phyloP scores from a whole-genome alignment of 2,113 vertebrate genomes.

The Spermophilus dauricus region DNA sequence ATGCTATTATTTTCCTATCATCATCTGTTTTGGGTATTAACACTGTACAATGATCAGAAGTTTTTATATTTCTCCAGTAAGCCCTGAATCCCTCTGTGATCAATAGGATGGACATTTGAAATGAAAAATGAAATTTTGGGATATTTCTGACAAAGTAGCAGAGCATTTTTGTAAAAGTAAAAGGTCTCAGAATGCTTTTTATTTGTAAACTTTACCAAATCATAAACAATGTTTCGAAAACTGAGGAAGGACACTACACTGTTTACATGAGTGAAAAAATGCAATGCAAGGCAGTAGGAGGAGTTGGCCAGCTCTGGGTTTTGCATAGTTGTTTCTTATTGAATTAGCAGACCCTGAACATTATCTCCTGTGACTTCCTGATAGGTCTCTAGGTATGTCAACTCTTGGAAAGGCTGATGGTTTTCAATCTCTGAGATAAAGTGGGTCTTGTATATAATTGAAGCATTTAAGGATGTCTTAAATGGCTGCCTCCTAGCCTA shows the following conservation, averaged over 20 bases:
- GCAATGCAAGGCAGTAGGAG: background rate
- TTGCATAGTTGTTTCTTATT: conserved; percentile 51
- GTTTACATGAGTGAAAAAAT: background rate
- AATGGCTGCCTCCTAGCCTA: conserved; percentile 59
- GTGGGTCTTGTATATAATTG: conserved; percentile 72
- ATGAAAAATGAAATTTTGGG: background rate
- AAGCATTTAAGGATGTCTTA: conserved; percentile 72
- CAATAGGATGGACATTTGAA: conserved; percentile 20
- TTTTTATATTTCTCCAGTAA: conserved; percentile 7
- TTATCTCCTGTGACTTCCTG: conserved; percentile 54
- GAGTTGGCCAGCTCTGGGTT: background rate
- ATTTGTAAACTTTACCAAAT: background rate
- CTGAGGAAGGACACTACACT: background rate
- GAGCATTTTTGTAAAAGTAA: conserved; percentile 15
- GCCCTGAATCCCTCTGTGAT: background rate
- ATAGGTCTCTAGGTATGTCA: conserved; percentile 71
- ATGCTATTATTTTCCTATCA: background rate
- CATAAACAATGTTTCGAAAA: conserved; percentile 35
- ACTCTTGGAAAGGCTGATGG: conserved; percentile 61
- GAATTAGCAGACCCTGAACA: conserved; percentile 56
- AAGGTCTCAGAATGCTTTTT: background rate
- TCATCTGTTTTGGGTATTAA: background rate
- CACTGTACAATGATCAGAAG: background rate
- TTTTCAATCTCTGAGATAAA: conserved; percentile 68
- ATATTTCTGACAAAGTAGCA: background rate